Evolutionary conservation across 35 echinoderm and acorn worm genomes (phyloP).

Genomic region (Patiria miniata): DNA sequence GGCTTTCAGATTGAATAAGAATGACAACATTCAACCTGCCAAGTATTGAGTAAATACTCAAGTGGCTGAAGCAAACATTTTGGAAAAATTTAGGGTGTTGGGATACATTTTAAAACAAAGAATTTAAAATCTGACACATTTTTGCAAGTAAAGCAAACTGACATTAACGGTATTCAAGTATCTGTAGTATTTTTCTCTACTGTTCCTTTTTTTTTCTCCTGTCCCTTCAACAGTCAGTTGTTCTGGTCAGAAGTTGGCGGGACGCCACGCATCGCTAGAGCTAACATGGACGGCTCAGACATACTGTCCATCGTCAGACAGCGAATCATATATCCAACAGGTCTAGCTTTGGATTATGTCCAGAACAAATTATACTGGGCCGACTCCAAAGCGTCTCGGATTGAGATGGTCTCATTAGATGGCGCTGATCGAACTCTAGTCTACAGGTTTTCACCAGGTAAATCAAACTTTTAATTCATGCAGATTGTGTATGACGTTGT

Average conservation of each 20-base stretch:
- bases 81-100: too few species aligned
- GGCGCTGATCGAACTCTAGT: slow-evolving; percentile 26
- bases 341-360: slow-evolving; percentile 55
- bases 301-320: not conserved
- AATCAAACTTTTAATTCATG: not conserved
- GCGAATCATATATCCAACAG: slow-evolving; percentile 7
- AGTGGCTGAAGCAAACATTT: too few species aligned
- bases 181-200: too few species aligned
- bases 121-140: too few species aligned
- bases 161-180: too few species aligned
- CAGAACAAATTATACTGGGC: slow-evolving; percentile 43
- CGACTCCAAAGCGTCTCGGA: slow-evolving; percentile 32
- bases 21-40: too few species aligned
- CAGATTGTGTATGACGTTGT: not conserved
- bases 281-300: slow-evolving; percentile 25
- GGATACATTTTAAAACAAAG: too few species aligned
- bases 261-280: slow-evolving; percentile 6
- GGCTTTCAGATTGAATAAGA: too few species aligned
- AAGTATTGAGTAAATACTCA: too few species aligned
- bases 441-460: slow-evolving; percentile 17
- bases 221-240: not conserved
- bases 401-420: slow-evolving; percentile 27
- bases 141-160: too few species aligned
- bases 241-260: slow-evolving; percentile 31
- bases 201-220: not conserved